phyloP scores from a whole-genome alignment of 2,113 vertebrate species.

The Xiphorhynchus elegans region DNA sequence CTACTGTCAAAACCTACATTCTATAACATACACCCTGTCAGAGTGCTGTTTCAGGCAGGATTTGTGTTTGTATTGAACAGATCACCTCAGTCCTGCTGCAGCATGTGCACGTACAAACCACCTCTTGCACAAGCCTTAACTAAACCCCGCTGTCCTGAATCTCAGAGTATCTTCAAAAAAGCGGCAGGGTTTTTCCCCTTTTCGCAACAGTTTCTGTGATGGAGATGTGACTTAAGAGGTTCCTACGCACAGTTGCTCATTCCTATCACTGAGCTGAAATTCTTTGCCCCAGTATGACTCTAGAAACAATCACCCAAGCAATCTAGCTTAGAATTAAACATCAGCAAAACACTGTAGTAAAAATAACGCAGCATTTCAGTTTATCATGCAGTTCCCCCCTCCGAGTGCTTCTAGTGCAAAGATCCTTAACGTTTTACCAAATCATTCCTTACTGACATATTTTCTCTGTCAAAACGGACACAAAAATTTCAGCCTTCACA shows the following conservation, averaged over 20 bases:
- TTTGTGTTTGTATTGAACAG: neutral
- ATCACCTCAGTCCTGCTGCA: neutral
- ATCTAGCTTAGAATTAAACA: neutral
- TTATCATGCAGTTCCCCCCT: neutral
- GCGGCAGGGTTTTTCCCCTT: neutral
- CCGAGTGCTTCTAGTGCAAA: neutral
- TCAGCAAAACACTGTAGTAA: neutral
- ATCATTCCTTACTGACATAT: neutral
- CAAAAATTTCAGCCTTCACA: neutral
- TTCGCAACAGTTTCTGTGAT: neutral
- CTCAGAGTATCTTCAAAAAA: neutral
- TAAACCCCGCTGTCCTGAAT: neutral
- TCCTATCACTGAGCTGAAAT: neutral
- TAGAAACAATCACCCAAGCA: neutral
- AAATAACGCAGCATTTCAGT: neutral
- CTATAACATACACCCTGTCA: accelerated
- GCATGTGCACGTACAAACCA: accelerated
- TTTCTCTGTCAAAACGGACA: neutral
- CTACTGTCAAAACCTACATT: neutral
- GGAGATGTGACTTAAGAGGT: neutral
- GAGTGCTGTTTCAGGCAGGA: neutral
- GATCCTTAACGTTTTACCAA: neutral
- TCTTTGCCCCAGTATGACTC: neutral
- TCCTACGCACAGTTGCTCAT: neutral
- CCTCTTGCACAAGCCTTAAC: neutral